phyloP scores from a whole-genome alignment of 2,113 vertebrate species.

The Mesitornis unicolor region DNA sequence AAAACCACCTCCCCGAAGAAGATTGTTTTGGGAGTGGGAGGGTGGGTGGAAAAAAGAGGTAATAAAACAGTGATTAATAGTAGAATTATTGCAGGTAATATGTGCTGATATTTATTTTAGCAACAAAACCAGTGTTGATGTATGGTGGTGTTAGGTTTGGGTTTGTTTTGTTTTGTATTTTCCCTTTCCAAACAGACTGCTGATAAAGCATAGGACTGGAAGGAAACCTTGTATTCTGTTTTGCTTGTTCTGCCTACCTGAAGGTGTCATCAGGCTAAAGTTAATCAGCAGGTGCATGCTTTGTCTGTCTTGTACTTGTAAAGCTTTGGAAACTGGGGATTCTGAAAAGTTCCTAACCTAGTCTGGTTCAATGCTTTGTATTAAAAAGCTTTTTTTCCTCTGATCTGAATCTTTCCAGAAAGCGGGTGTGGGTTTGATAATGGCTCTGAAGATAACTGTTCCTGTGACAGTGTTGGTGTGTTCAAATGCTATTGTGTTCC shows the following conservation, averaged over 20 bases:
- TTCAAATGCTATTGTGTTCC: background rate
- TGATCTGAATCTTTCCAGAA: background rate
- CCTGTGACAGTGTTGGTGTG: fast-evolving
- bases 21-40: fast-evolving
- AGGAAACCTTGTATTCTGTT: background rate
- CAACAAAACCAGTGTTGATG: fast-evolving
- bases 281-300: fast-evolving
- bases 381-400: background rate
- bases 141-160: too few relatives aligned
- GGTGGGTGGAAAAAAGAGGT: background rate
- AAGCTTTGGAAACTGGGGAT: background rate
- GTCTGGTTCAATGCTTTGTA: background rate
- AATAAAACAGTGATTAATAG: background rate
- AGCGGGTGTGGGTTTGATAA: background rate
- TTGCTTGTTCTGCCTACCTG: background rate
- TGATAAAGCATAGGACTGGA: background rate
- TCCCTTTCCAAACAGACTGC: too few relatives aligned
- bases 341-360: background rate
- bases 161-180: too few relatives aligned
- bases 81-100: fast-evolving
- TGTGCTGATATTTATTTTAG: background rate
- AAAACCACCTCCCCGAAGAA: fast-evolving
- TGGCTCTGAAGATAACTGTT: background rate
- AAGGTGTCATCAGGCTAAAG: background rate
- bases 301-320: background rate